phyloP scores from a whole-genome alignment of 2,113 vertebrate genomes.

The Triplophysa siluroides region DNA sequence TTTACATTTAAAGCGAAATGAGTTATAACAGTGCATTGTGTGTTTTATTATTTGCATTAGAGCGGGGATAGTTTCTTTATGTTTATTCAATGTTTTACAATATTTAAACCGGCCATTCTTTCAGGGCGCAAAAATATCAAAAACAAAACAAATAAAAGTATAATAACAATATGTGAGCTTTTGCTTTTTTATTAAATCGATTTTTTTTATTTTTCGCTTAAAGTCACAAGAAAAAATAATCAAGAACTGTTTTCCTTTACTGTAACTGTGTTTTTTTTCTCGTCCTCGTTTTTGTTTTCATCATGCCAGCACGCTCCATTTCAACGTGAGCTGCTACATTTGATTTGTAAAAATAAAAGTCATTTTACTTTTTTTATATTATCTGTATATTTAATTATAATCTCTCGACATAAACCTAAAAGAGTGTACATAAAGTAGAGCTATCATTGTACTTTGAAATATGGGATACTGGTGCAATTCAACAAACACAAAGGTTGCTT shows the following conservation, averaged over 20 bases:
- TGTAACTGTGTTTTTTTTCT: not conserved
- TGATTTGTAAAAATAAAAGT: not conserved
- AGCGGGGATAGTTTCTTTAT: not conserved
- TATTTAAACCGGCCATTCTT: not conserved
- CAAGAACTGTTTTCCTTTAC: too few relatives aligned
- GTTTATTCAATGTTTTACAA: not conserved
- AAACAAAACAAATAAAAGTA: not conserved
- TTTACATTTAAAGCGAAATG: not conserved
- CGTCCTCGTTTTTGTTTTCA: not conserved
- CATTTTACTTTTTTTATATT: not conserved
- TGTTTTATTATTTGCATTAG: not conserved
- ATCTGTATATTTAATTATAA: conserved; percentile 2
- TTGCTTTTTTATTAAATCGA: too few relatives aligned
- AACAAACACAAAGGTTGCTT: conserved; percentile 17
- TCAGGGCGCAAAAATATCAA: not conserved
- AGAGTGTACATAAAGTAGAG: not conserved
- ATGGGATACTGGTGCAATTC: not conserved
- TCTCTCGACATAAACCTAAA: not conserved
- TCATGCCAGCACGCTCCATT: not conserved
- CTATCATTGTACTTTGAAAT: not conserved
- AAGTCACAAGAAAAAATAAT: too few relatives aligned
- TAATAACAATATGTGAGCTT: too few relatives aligned
- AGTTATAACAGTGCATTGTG: not conserved
- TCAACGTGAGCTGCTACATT: not conserved
- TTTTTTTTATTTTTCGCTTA: too few relatives aligned